phyloP scores from a whole-genome alignment of 1,140 invertebrate species.

The Brachionus angularis region DNA sequence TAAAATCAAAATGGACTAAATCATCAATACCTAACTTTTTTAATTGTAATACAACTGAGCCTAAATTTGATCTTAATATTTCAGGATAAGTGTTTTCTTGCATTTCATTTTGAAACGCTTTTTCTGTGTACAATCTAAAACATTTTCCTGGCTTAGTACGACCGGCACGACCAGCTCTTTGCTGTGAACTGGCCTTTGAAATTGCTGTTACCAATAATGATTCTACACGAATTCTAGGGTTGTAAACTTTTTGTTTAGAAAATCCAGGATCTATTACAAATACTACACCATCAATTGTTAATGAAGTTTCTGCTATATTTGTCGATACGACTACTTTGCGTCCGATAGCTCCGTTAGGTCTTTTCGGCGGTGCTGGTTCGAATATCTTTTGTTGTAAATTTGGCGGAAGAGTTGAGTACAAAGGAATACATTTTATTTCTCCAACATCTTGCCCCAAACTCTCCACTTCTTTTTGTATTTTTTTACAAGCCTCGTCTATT shows the following conservation, averaged over 20 bases:
- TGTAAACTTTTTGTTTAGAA: constrained; percentile 98
- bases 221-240: constrained; percentile 92
- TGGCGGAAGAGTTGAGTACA: constrained; percentile 96
- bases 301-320: constrained; percentile 97
- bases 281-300: constrained; percentile 99
- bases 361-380: constrained; percentile 81
- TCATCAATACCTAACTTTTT: constrained; percentile 99
- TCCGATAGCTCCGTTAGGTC: constrained; percentile 87
- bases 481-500: constrained; percentile 98
- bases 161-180: constrained; percentile 91
- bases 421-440: constrained; percentile 93
- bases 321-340: constrained; percentile 93
- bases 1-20: constrained; percentile 98
- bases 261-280: constrained; percentile 99
- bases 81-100: constrained; percentile 99
- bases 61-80: constrained; percentile 91
- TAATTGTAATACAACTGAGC: constrained; percentile 91
- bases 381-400: constrained; percentile 96
- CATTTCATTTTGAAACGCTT: constrained; percentile 98
- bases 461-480: constrained; percentile 92
- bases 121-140: constrained; percentile 96
- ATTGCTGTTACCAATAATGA: constrained; percentile 95
- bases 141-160: constrained; percentile 95
- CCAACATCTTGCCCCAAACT: constrained; percentile 93
- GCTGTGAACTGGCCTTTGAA: constrained; percentile 98